Evolutionary conservation across 2,888 invertebrate genomes (phyloP).

Genomic region (Meiosimyza platycephala): DNA sequence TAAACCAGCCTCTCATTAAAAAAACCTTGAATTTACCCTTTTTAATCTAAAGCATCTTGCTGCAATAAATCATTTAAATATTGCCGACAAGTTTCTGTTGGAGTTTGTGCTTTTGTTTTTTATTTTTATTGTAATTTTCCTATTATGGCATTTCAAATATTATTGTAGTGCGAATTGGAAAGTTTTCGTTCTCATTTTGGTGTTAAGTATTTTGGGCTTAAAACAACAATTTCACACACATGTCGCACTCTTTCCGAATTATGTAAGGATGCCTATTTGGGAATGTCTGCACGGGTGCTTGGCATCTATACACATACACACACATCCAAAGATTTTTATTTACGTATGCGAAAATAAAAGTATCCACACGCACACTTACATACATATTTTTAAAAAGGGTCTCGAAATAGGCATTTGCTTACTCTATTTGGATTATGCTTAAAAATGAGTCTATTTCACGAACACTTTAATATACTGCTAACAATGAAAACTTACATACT

Average conservation of each 20-base stretch:
- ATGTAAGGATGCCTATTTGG: constrained; percentile 4
- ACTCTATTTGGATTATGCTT: neutral
- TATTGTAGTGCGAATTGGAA: constrained; percentile 5
- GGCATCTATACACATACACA: too few relatives aligned
- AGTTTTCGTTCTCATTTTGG: constrained; percentile 2
- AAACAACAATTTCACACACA: constrained; percentile 21
- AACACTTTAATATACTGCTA: constrained; percentile 5
- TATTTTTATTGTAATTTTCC: neutral
- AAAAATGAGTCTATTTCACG: neutral
- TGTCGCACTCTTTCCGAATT: constrained; percentile 7
- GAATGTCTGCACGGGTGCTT: too few relatives aligned
- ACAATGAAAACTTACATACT: neutral
- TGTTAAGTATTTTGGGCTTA: constrained; percentile 15
- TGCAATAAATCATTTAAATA: too few relatives aligned
- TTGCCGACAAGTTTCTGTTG: neutral
- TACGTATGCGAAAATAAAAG: too few relatives aligned
- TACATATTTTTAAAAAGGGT: constrained; percentile 11
- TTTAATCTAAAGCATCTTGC: too few relatives aligned
- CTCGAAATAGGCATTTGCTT: constrained; percentile 15
- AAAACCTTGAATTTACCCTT: too few relatives aligned
- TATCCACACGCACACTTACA: neutral
- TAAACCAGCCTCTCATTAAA: too few relatives aligned
- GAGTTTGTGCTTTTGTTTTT: neutral
- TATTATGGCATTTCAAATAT: constrained; percentile 10
- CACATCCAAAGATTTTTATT: too few relatives aligned